Percentiles rank a stretch among this genome's conserved stretches.
Conservation (phyloP, 2,113 vertebrate species). For the Dinomys branickii region DNA sequence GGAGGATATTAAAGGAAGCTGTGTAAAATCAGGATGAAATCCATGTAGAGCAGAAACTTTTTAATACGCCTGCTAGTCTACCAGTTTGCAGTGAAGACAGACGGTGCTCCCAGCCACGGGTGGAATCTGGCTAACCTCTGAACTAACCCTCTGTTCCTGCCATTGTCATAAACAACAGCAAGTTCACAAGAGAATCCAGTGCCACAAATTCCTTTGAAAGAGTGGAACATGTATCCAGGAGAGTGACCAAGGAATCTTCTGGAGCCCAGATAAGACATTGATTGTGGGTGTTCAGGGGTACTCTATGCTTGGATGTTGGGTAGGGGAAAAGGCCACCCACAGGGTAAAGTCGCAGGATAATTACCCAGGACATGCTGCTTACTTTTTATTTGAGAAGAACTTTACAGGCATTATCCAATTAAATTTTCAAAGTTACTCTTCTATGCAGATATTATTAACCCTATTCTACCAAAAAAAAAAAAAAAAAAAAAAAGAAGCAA, state of each 20-base stretch:
- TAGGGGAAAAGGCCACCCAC: not conserved
- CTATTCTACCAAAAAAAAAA: not conserved
- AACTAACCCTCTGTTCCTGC: not conserved
- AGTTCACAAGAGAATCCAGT: not conserved
- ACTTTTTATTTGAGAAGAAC: not conserved
- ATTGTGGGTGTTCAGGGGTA: not conserved
- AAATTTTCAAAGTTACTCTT: conserved; percentile 13
- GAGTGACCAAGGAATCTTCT: not conserved
- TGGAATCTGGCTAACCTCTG: not conserved
- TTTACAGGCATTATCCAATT: not conserved
- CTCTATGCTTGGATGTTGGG: not conserved
- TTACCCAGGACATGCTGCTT: not conserved
- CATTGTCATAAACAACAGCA: not conserved
- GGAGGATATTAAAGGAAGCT: not conserved
- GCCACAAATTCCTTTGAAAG: not conserved
- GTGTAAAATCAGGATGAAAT: not conserved
- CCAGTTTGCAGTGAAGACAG: not conserved
- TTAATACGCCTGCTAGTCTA: not conserved
- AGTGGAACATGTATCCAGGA: not conserved
- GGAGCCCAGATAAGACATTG: not conserved
- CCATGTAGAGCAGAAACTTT: not conserved
- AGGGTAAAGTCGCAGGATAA: not conserved
- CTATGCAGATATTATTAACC: not conserved
- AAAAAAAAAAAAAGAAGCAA: not conserved
- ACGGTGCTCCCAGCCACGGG: not conserved